These are phyloP conservation scores for Cataglyphis cursor DNA, from an alignment of 2,888 invertebrate species.

Conservation along the genomic window DNA sequence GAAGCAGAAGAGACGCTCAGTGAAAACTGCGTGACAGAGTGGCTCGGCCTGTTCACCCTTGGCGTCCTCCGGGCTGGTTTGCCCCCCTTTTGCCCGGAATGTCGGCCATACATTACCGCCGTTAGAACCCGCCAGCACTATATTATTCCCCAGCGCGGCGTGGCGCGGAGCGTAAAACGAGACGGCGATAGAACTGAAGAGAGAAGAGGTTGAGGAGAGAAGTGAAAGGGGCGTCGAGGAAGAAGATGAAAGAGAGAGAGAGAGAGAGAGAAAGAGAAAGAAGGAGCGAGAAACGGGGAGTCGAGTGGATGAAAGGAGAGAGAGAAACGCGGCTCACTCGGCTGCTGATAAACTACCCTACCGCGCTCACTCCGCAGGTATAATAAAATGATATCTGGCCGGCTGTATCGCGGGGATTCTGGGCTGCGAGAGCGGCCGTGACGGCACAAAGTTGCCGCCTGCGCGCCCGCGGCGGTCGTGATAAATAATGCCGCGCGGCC, in stretches of 20 bases:
- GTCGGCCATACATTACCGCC: conserved; percentile 81
- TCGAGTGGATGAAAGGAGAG: conserved; percentile 38
- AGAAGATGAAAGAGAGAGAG: background rate
- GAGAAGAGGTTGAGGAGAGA: conserved; percentile 39
- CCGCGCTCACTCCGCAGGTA: conserved; percentile 77
- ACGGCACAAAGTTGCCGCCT: conserved; percentile 82
- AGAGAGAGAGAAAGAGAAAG: conserved; percentile 28
- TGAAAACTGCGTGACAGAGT: conserved; percentile 80
- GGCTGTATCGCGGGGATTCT: conserved; percentile 79
- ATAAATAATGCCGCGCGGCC: conserved; percentile 80
- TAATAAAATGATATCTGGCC: conserved; percentile 84
- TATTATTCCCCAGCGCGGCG: conserved; percentile 78
- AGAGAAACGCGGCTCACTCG: conserved; percentile 69
- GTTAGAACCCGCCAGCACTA: conserved; percentile 80
- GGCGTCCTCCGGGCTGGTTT: conserved; percentile 72
- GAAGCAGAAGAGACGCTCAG: conserved; percentile 76
- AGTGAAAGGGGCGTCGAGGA: conserved; percentile 38
- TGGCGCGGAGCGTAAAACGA: conserved; percentile 65
- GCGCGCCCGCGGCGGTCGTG: conserved; percentile 81
- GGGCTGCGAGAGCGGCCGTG: conserved; percentile 76
- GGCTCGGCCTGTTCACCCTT: conserved; percentile 78
- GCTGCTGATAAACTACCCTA: conserved; percentile 82
- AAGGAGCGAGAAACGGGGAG: conserved; percentile 25
- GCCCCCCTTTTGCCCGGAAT: conserved; percentile 74
- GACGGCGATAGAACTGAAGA: conserved; percentile 42